Percentiles rank a stretch among this genome's conserved stretches.
Evolutionary conservation across 2,888 invertebrate species (phyloP).

Genomic region (Parnassius orleans): DNA sequence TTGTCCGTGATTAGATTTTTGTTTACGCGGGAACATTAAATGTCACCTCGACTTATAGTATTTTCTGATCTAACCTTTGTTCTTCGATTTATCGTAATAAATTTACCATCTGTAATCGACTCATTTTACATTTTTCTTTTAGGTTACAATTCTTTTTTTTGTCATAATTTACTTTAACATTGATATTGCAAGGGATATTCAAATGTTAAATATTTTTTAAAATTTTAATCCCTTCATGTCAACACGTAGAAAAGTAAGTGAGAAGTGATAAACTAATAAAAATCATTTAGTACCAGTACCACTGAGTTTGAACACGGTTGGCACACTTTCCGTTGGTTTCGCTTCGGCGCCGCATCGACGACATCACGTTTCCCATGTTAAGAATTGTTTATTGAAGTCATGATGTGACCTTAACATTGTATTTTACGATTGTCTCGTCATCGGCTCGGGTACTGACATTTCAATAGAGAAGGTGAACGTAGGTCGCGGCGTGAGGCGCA

Average conservation of each 20-base stretch:
- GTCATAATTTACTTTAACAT: no score
- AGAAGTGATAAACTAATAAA: slow-evolving; percentile 17
- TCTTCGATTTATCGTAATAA: slow-evolving; percentile 13
- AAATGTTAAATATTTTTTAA: no score
- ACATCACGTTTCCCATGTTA: slow-evolving; percentile 77
- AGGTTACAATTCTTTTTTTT: no score
- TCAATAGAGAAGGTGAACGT: slow-evolving; percentile 76
- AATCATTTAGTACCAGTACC: slow-evolving; percentile 54
- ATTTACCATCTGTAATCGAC: no score
- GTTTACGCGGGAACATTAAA: slow-evolving; percentile 68
- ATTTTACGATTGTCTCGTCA: slow-evolving; percentile 80
- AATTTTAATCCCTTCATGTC: no score
- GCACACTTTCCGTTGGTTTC: slow-evolving; percentile 71
- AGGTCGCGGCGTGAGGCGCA: slow-evolving; percentile 70
- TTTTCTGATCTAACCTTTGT: slow-evolving; percentile 55
- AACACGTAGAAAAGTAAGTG: neutral
- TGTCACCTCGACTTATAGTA: slow-evolving; percentile 39
- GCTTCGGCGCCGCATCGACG: slow-evolving; percentile 58
- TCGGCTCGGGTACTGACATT: slow-evolving; percentile 75
- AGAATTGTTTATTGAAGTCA: slow-evolving; percentile 79
- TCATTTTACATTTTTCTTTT: no score
- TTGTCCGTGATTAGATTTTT: slow-evolving; percentile 49
- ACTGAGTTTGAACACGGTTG: slow-evolving; percentile 59
- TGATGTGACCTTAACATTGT: slow-evolving; percentile 80
- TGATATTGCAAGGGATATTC: no score